These are phyloP conservation scores for Poeciliopsis occidentalis DNA, from an alignment of 2,113 vertebrate genomes.

Conservation along the genomic window DNA sequence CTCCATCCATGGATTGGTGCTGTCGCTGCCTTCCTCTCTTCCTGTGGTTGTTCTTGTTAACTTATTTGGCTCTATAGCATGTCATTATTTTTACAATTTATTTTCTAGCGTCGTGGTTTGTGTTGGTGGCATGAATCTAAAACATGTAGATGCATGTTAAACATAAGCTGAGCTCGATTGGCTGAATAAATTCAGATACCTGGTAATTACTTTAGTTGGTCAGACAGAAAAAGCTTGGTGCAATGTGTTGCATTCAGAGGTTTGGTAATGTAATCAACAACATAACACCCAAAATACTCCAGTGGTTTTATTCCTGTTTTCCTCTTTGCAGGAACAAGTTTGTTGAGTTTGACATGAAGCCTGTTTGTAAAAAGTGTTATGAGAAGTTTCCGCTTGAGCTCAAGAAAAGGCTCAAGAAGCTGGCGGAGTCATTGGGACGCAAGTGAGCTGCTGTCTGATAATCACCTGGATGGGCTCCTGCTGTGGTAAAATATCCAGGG, in stretches of 20 bases:
- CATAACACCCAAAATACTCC: not conserved
- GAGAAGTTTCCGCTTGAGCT: constrained; percentile 98
- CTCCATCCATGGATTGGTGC: constrained; percentile 82
- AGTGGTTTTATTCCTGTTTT: constrained; percentile 21
- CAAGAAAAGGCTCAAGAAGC: constrained; percentile 98
- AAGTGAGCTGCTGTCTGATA: constrained; percentile 82
- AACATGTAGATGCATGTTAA: not conserved
- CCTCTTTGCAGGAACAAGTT: constrained; percentile 93
- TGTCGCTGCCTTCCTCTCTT: constrained; percentile 29
- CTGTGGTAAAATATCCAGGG: constrained; percentile 11
- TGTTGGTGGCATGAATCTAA: not conserved
- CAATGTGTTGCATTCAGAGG: not conserved
- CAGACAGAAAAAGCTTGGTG: not conserved
- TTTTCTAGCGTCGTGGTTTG: too few relatives aligned
- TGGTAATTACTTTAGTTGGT: not conserved
- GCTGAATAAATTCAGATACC: not conserved
- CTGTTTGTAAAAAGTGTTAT: constrained; percentile 99
- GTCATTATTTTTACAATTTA: constrained; percentile 2
- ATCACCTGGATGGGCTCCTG: not conserved
- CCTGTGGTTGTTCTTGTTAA: constrained; percentile 4
- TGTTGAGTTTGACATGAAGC: constrained; percentile 99
- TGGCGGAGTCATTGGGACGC: constrained; percentile 91
- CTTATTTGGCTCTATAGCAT: not conserved
- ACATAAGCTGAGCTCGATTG: not conserved
- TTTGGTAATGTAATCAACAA: constrained; percentile 17